Base-by-base conservation (phyloP, 2,113 vertebrate genomes). In the Hystrix brachyura region DNA sequence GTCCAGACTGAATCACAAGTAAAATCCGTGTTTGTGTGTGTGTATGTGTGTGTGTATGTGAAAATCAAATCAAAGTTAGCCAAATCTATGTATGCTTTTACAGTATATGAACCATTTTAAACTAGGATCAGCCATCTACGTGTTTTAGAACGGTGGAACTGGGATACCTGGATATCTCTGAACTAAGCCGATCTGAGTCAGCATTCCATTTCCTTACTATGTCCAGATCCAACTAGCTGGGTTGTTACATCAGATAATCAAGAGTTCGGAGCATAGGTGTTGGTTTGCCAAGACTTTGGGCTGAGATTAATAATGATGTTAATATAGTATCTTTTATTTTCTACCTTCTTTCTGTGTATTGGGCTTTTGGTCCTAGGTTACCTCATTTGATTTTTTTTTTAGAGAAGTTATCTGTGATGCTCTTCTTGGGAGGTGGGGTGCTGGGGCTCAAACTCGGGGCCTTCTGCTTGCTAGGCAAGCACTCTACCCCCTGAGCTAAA, bases 101-200 rank as follows among this genome's bases (percentile, higher is more conserved):
- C 76, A 95, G 71, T 65, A 29, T 17, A 17, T 53, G 67, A 95
- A 72, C 34, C 25, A 53, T 23, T 93, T 93, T 92, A 74, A 89
- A 89, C 27, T 69, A 82, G 72, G 29, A 25, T 29, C 67, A 60
- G 38, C n/a, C 6, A 18, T 48, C 29, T 59, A 5, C 5, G 1
- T 55, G 29, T 67, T 85, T 57, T 38, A n/a, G 27, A 87, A 64
- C 21, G 72, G 62, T 32, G 81, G 43, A 94, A 57, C 81, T 48
- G 51, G 59, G 82, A 43, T 94, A 80, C 60, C 34, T 29, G 55
- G 38, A 1, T 87, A 15, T 81, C 29, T 84, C 18, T 46, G 76
- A 89, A 74, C 46, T 62, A 46, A 74, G 60, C 72, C 46, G 83
- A 79, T 64, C n/a, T 60, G 32, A 94, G 57, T 85, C 23, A 81